Conservation (phyloP, 2,888 invertebrate species). For the Athrips mouffetella region DNA sequence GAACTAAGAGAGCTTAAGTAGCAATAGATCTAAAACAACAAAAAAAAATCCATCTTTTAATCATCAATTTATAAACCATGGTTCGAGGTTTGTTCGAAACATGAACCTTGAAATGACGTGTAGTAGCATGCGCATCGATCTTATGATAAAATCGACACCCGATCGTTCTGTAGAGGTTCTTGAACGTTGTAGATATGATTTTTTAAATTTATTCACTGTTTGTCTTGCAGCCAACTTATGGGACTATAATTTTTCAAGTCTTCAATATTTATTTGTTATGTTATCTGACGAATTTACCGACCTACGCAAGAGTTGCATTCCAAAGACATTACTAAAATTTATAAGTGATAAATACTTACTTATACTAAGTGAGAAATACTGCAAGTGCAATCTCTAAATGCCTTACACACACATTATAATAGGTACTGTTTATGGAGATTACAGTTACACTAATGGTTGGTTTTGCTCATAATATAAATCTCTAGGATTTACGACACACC, state of each 20-base stretch:
- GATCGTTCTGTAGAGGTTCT: conserved; percentile 21
- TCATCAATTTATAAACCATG: not conserved
- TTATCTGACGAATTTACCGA: not conserved
- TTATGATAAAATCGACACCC: conserved; percentile 30
- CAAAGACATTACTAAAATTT: not conserved
- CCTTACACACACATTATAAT: too few relatives aligned
- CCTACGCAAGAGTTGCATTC: conserved; percentile 1
- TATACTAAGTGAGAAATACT: too few relatives aligned
- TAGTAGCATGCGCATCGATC: conserved; percentile 28
- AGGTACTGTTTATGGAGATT: too few relatives aligned
- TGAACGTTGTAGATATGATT: conserved; percentile 10
- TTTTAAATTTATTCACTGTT: conserved; percentile 11
- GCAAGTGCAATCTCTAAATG: too few relatives aligned
- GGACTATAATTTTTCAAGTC: conserved; percentile 13
- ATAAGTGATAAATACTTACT: too few relatives aligned
- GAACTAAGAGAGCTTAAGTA: not conserved
- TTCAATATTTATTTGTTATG: not conserved
- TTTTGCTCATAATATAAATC: too few relatives aligned
- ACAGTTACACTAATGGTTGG: too few relatives aligned
- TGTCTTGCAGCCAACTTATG: not conserved
- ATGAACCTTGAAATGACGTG: conserved; percentile 25
- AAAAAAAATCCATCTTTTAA: not conserved
- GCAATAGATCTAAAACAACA: conserved; percentile 13
- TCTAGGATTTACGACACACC: too few relatives aligned
- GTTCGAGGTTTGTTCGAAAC: conserved; percentile 20